phyloP scores from a whole-genome alignment of 2,113 vertebrate genomes.

The Fukomys damarensis region DNA sequence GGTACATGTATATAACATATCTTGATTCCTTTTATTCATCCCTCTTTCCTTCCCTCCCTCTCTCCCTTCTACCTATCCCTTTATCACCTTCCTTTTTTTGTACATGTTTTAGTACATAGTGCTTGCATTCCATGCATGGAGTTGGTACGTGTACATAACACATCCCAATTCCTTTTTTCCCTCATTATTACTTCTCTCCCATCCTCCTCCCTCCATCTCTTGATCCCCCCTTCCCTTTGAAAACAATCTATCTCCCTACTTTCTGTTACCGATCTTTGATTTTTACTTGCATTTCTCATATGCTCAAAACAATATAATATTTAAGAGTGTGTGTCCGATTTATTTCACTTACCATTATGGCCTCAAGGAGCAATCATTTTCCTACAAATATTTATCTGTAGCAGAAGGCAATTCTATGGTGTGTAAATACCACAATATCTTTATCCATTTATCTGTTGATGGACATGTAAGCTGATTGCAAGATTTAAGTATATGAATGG shows the following conservation, averaged over 20 bases:
- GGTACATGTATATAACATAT: background rate
- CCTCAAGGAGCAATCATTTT: background rate
- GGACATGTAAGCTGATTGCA: background rate
- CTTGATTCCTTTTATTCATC: background rate
- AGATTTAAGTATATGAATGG: background rate
- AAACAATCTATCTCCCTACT: background rate
- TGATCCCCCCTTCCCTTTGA: background rate
- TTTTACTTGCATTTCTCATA: background rate
- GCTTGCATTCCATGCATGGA: background rate
- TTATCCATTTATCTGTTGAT: background rate
- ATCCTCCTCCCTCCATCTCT: background rate
- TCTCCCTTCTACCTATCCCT: background rate
- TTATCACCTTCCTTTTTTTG: background rate
- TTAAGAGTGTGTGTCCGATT: background rate
- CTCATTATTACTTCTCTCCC: background rate
- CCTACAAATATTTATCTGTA: background rate
- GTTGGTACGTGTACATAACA: background rate
- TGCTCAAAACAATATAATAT: background rate
- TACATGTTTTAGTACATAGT: background rate
- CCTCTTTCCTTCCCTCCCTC: background rate
- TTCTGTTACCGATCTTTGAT: background rate
- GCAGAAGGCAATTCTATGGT: background rate
- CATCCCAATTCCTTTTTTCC: background rate
- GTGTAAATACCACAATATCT: background rate
- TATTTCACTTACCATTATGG: background rate